A percentile compares a stretch with the other conserved stretches of the same genome.
These are phyloP conservation scores for Argya squamiceps DNA, from an alignment of 2,797 vertebrate species.

Conservation along the genomic window DNA sequence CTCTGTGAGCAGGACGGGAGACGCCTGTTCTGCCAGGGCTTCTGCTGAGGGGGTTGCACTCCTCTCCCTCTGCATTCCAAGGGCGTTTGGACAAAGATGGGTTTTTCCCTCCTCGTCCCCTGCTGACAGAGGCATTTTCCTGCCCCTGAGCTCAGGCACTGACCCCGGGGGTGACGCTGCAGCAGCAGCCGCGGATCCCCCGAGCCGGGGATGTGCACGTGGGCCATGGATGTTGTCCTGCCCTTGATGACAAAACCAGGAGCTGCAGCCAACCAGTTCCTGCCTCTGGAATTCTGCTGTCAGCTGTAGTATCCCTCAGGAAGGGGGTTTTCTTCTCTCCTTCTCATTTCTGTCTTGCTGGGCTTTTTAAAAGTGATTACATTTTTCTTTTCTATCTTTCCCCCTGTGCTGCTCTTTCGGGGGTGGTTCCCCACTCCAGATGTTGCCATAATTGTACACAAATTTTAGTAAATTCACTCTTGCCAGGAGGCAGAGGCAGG, in stretches of 20 bases:
- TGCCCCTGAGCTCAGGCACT: background rate
- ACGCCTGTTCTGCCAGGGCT: background rate
- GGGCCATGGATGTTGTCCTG: background rate
- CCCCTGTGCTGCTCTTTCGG: background rate
- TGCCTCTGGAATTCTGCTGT: background rate
- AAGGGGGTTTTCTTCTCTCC: background rate
- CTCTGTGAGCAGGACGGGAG: background rate
- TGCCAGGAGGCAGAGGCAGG: background rate
- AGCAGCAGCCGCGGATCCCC: background rate
- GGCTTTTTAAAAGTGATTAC: fast-evolving
- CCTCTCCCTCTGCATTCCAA: background rate
- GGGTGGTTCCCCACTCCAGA: background rate
- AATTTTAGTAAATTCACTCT: background rate
- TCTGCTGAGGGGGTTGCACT: background rate
- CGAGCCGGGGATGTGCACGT: background rate
- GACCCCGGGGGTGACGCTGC: background rate
- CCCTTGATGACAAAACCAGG: background rate
- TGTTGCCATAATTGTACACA: background rate
- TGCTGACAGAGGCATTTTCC: background rate
- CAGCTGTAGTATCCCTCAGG: background rate
- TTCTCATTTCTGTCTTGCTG: background rate
- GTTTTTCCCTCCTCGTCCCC: background rate
- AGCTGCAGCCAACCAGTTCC: background rate
- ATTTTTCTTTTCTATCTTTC: background rate
- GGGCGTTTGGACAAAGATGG: background rate